Base-by-base conservation (phyloP, 2,888 invertebrate species). In the Ethmia dodecea region DNA sequence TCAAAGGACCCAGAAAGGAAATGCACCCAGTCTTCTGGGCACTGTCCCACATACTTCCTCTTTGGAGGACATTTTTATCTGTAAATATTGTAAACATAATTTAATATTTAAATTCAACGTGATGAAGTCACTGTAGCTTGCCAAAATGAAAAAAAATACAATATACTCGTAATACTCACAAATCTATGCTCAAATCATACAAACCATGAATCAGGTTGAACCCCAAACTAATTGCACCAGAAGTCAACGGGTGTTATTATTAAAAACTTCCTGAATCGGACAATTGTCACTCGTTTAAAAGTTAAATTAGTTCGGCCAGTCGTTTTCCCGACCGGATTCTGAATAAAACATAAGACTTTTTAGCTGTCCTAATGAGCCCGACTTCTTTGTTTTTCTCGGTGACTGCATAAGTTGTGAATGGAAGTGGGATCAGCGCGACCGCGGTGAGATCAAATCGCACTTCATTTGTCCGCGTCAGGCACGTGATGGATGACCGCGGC, bases 331-430 rank as follows among this genome's bases (percentile, higher is more conserved):
- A 61, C 59, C 57, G 54, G 52, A 55, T 55, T 39, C 54, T 84
- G 79, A 83, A 83, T 84, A 81, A 83, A 79, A 83, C 79, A 84
- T 80, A 67, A 75, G 81, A 65, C 69, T 72, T 69, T 68, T 68
- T 72, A 70, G 69, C 60, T 44, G 62, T 63, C 58, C 71, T 83
- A 81, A 83, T 84, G 81, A 81, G 73, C 62, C 55, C 50, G 52
- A 57, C 58, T 55, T 60, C 61, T 70, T 71, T 75, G 74, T 79
- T 77, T 80, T 80, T 80, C 71, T 72, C 68, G 62, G 55, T 46
- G 55, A 52, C 55, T 58, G 57, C 58, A 64, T 58, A 60, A 64
- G 61, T 61, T 58, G 60, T 52, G 55, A 55, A 59, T 59, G 56
- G 57, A 60, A 60, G 55, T 50, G 48, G 56, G 62, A 59, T 57